A percentile compares a stretch with the other conserved stretches of the same genome.
Evolutionary conservation across 2,113 vertebrate genomes (phyloP).

Genomic region (Strigops habroptila): DNA sequence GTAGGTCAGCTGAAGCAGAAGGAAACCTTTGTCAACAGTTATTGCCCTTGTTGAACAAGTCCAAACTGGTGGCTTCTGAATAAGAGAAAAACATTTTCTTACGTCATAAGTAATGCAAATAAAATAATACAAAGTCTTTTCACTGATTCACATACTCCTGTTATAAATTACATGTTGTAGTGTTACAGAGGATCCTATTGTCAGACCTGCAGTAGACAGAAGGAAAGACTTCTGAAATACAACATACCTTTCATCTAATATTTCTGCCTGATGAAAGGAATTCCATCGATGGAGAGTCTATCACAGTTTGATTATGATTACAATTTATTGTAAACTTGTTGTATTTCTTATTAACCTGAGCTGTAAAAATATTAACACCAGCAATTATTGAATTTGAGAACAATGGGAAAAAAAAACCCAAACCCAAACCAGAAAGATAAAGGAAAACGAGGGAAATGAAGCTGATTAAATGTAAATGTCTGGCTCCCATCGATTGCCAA

Average conservation of each 20-base stretch:
- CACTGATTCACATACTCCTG: background rate
- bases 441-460: background rate
- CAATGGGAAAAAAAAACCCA: background rate
- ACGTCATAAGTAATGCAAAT: background rate
- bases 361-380: background rate
- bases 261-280: background rate
- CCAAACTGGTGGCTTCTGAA: background rate
- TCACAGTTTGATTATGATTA: background rate
- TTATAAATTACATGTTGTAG: background rate
- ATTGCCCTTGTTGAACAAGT: background rate
- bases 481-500: constrained; percentile 22
- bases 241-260: background rate
- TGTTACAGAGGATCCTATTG: background rate
- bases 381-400: background rate
- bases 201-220: background rate
- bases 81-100: background rate
- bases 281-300: background rate
- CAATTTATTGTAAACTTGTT: background rate
- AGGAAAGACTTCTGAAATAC: background rate
- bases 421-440: background rate
- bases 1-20: background rate
- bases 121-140: background rate
- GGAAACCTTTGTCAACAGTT: background rate
- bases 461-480: constrained; percentile 8
- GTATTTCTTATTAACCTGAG: background rate